Evolutionary conservation across 2,113 vertebrate species (phyloP).

Genomic region (Stigmatopora argus): DNA sequence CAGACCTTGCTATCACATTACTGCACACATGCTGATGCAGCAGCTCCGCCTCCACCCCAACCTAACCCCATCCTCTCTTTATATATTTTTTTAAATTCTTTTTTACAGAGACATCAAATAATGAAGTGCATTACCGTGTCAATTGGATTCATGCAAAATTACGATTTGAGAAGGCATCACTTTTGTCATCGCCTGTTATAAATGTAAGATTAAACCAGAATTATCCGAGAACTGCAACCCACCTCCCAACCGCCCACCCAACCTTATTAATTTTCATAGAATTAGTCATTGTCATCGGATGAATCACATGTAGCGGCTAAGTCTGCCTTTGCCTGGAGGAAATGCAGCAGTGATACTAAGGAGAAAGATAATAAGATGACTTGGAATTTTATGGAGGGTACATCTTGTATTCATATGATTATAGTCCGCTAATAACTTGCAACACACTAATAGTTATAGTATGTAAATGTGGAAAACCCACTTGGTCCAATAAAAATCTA

Average conservation of each 20-base stretch:
- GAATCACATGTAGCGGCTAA: conserved; percentile 11
- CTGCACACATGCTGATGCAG: conserved; percentile 75
- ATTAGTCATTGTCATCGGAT: conserved; percentile 46
- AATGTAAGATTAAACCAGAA: conserved; percentile 51
- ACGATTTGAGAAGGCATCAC: conserved; percentile 38
- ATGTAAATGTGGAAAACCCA: conserved; percentile 4
- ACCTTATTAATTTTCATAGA: conserved; percentile 54
- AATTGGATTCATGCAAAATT: conserved; percentile 18
- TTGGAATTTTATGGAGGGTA: conserved; percentile 34
- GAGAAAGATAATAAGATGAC: conserved; percentile 37
- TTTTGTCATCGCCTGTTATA: conserved; percentile 41
- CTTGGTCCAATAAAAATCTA: conserved; percentile 7
- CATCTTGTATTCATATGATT: conserved; percentile 32
- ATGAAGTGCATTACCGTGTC: conserved; percentile 43
- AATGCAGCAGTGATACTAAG: conserved; percentile 47
- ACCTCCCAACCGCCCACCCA: conserved; percentile 1
- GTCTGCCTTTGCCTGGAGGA: conserved; percentile 40
- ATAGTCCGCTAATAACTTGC: background rate
- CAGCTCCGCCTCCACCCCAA: conserved; percentile 35
- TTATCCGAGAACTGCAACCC: conserved; percentile 38
- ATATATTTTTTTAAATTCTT: background rate
- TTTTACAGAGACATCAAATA: conserved; percentile 28
- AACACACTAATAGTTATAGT: background rate
- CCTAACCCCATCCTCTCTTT: conserved; percentile 14
- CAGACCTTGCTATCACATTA: conserved; percentile 69